Percentiles rank a stretch among this genome's conserved stretches.
Conservation (phyloP, 2,113 vertebrate species). For the Centropus unirufus region DNA sequence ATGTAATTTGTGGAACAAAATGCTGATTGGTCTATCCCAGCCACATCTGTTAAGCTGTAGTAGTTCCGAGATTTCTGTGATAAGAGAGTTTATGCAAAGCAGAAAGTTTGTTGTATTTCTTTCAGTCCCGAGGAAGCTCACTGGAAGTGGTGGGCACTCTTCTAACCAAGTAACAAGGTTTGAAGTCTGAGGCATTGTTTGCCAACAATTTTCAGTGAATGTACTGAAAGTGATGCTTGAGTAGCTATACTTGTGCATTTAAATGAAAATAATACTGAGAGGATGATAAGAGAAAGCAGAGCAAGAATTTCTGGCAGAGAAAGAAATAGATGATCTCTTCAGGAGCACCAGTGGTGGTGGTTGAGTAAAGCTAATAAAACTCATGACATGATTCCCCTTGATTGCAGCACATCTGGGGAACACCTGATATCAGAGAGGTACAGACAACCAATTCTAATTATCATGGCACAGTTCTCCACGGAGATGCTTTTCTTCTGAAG, state of each 20-base stretch:
- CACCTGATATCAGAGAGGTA: neutral
- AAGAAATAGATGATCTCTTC: neutral
- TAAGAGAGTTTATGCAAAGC: neutral
- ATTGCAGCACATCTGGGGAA: neutral
- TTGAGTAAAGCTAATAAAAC: neutral
- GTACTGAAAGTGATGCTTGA: neutral
- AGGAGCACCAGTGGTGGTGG: neutral
- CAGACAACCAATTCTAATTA: neutral
- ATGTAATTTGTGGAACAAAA: slow-evolving; percentile 24
- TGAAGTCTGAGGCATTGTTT: neutral
- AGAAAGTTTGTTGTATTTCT: neutral
- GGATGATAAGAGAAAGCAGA: neutral
- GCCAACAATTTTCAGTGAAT: neutral
- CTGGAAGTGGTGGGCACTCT: neutral
- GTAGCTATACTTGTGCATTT: neutral
- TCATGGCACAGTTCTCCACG: neutral
- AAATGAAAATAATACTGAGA: neutral
- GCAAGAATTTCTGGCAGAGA: neutral
- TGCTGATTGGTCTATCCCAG: slow-evolving; percentile 4
- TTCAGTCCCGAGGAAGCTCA: neutral
- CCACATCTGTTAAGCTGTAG: slow-evolving; percentile 4
- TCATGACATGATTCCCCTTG: accelerated
- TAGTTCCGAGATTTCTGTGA: neutral
- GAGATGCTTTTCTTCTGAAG: neutral
- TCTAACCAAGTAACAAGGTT: neutral